Evolutionary conservation across 92 coral and sea anemone species (phyloP).

Genomic region (Epizoanthus ramosus): DNA sequence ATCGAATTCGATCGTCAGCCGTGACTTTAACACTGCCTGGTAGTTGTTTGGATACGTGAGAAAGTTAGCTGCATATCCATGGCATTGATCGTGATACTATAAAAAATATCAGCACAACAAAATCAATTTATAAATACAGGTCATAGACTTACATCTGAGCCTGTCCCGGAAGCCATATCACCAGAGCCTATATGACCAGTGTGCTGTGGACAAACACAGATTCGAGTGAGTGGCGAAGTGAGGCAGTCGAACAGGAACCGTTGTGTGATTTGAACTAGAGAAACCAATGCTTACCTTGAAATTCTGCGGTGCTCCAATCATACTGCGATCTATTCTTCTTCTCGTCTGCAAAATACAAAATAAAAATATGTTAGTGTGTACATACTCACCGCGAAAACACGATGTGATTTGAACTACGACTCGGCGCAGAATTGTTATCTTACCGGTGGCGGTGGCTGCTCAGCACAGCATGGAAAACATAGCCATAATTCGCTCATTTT

Average conservation of each 20-base stretch:
- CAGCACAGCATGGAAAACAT: conserved; percentile 66
- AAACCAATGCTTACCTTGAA: conserved; percentile 66
- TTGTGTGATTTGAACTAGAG: background rate
- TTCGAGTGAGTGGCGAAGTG: background rate
- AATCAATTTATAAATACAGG: conserved; percentile 17
- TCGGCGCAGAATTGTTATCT: conserved; percentile 22
- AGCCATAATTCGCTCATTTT: conserved; percentile 72
- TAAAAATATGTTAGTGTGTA: background rate
- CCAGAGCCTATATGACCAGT: conserved; percentile 94
- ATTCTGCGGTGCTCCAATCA: conserved; percentile 87
- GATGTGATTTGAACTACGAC: background rate
- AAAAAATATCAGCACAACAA: conserved; percentile 1
- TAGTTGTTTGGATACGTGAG: conserved; percentile 16
- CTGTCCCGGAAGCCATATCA: conserved; percentile 90
- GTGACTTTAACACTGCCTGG: background rate
- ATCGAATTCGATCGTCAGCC: conserved; percentile 9
- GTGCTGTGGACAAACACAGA: conserved; percentile 61
- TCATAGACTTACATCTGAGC: conserved; percentile 76
- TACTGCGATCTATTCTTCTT: conserved; percentile 76
- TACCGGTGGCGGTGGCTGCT: conserved; percentile 71
- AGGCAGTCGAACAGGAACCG: background rate
- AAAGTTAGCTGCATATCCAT: background rate
- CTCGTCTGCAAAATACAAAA: conserved; percentile 54
- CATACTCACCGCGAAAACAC: conserved; percentile 5
- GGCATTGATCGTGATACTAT: background rate